Conservation (phyloP, 2,888 invertebrate genomes). For the Lomographa bimaculata region DNA sequence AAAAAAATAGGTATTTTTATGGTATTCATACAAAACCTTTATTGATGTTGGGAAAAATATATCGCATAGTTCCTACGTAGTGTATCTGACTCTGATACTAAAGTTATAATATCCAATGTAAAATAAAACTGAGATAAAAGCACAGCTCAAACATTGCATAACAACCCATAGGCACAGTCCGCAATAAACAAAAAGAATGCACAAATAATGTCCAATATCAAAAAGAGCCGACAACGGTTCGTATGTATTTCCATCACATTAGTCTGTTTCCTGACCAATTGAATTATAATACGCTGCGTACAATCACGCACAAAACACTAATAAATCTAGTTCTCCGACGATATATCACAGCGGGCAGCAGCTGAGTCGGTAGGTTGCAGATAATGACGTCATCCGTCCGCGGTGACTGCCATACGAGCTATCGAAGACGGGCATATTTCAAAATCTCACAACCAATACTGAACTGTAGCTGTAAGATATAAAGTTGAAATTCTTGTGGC, state of each 20-base stretch:
- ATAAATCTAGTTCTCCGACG: constrained; percentile 59
- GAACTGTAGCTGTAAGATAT: constrained; percentile 8
- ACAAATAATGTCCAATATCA: constrained; percentile 13
- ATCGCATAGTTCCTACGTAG: no score
- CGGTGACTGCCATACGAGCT: constrained; percentile 42
- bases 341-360: constrained; percentile 60
- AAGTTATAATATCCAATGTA: no score
- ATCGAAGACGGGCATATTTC: constrained; percentile 33
- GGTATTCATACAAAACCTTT: no score
- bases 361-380: constrained; percentile 64
- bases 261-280: constrained; percentile 33
- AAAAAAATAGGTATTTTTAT: no score
- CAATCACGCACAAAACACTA: constrained; percentile 54
- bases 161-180: no score
- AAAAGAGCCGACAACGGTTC: constrained; percentile 6
- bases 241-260: constrained; percentile 19
- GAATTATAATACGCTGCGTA: constrained; percentile 41
- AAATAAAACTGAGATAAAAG: no score
- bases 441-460: constrained; percentile 12
- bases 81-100: no score
- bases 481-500: constrained; percentile 21
- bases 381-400: constrained; percentile 66
- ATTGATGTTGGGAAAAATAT: no score
- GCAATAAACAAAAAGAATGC: no score
- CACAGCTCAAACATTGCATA: no score